Evolutionary conservation across 2,888 invertebrate genomes (phyloP).

Genomic region (Pimpla rufipes): DNA sequence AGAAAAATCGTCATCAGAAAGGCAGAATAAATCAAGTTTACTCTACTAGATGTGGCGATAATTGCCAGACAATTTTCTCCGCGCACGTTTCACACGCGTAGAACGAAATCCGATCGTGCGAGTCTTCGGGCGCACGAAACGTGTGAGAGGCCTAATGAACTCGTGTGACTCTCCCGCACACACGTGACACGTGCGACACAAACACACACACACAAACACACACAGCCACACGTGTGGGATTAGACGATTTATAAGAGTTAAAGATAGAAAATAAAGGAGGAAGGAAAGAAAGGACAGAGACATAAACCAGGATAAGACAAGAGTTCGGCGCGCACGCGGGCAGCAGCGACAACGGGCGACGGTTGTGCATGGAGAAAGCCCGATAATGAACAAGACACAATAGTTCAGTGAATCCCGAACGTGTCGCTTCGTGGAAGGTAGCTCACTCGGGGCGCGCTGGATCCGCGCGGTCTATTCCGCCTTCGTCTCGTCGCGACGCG

Average conservation of each 20-base stretch:
- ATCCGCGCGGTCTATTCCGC: background rate
- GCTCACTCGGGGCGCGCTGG: conserved; percentile 1
- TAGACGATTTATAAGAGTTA: conserved; percentile 15
- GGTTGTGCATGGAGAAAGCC: conserved; percentile 45
- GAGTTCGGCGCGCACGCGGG: background rate
- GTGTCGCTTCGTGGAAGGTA: conserved; percentile 23
- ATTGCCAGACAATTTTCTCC: no score
- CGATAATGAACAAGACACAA: conserved; percentile 58
- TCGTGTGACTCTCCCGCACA: conserved; percentile 6
- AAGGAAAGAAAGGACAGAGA: background rate
- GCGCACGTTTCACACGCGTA: background rate
- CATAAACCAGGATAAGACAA: conserved; percentile 4
- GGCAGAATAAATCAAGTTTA: no score
- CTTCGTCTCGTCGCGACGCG: background rate
- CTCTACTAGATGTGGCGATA: no score
- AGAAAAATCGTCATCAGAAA: no score
- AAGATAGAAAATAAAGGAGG: conserved; percentile 11
- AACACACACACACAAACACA: no score
- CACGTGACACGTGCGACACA: background rate
- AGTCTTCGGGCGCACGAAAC: background rate
- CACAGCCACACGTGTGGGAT: background rate
- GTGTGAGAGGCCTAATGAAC: conserved; percentile 4
- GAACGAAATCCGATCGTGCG: background rate
- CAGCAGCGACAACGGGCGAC: conserved; percentile 9
- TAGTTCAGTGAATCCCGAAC: conserved; percentile 49